Evolutionary conservation across 2,113 vertebrate genomes (phyloP), one percentile per base, ranked within the genome.

Genomic region (Tragelaphus scriptus): DNA sequence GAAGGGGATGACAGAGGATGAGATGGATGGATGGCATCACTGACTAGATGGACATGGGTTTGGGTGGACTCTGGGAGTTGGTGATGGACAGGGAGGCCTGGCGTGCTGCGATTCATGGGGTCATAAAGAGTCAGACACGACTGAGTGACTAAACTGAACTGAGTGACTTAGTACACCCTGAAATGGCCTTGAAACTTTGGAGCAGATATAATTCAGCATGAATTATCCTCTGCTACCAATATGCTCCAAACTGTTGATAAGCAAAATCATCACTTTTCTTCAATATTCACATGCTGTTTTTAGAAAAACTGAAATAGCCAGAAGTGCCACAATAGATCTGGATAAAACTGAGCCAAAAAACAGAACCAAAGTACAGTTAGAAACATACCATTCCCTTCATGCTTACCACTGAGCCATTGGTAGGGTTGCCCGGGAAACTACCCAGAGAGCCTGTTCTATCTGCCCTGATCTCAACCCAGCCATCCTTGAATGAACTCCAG

Each of bases 301-400:
- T 91, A 40, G 13, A 32, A 13, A 32, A 40, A 94, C 68, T 90
- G 30, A 94, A 56, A 49, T 90, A 80, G 17, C 16, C 16, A 47
- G 40, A 85, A 92, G 94, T 79, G 23, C 32, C 79, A 77, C 26
- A 82, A 40, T 14, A 56, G 26, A 61, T 44, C 23, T 59, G 58
- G 28, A 63, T 26, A 82, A 97, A 89, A 89, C 12, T 80, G 36
- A 87, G 26, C 40, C 3, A n/a, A 49, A 89, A 47, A 61, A 44
- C 30, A 92, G 19, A 94, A 71, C 16, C 51, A 93, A 95, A 58
- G 23, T 56, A 90, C 8, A 80, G 32, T 68, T 95, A 92, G 85
- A 92, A 88, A 88, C 5, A 89, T 2, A 15, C 19, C 5, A 36
- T 56, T 87, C n/a, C 16, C 3, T 1, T 17, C 2, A 77, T 4